Base-by-base conservation (phyloP, 1,140 invertebrate genomes). In the Calephelis nemesis region DNA sequence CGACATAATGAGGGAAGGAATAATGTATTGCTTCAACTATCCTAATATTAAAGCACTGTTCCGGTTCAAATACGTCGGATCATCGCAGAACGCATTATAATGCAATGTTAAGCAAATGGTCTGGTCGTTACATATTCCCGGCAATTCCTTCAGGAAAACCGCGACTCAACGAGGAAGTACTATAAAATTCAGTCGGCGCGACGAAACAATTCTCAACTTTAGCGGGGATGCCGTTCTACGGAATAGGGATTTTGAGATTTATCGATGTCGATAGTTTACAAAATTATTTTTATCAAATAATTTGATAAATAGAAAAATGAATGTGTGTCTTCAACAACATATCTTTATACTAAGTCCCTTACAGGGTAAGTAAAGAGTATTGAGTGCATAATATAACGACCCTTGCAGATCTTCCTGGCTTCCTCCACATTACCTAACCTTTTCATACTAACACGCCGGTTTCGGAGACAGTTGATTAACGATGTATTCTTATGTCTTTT, bases 161-260 rank as follows among this genome's bases (percentile, higher is more conserved):
- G 54, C 54, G 54, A 9, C 10, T 5, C 54, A 58, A 58, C 30
- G 54, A 39, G 54, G 54, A 58, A 58, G 54, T 58, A 58, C 54
- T 58, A 58, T 58, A 58, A 58, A 58, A 58, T 58, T 58, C 54
- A 58, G 54, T 30, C 54, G 54, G 15, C 54, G 54, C 54, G 54
- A 58, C 54, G 54, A 58, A 58, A 58, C 54, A 58, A 58, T 58
- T 58, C 54, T 15, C 19, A 58, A 58, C 54, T 58, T 58, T 58
- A 58, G 19, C 54, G 19, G 19, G 19, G 15, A 12, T 58, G 30
- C 15, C 30, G 54, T 58, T 58, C 54, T 12, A 58, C 54, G 54
- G 19, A 58, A 30, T 58, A 58, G 10, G 19, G 19, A 58, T 1
- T 15, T 58, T 2, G 5, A 10, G 7, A 2, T 12, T 11, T 11